A percentile compares a stretch with the other conserved stretches of the same genome.
phyloP scores from a whole-genome alignment of 1,140 invertebrate genomes.

The Maconellicoccus hirsutus region DNA sequence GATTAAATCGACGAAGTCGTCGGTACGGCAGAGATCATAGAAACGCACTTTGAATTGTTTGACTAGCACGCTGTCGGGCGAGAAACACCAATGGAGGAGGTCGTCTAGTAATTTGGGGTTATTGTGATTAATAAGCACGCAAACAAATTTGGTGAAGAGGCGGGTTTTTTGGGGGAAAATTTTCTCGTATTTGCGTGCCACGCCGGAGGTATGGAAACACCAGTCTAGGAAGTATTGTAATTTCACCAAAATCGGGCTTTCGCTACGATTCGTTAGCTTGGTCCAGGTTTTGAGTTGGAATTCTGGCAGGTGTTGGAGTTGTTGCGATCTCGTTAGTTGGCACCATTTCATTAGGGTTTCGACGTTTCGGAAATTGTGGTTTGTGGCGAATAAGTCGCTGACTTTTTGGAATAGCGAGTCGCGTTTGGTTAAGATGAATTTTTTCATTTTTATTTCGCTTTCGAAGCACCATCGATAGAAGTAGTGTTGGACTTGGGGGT shows the following conservation, averaged over 20 bases:
- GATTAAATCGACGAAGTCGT: background rate
- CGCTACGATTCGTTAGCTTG: background rate
- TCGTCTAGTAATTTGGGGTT: background rate
- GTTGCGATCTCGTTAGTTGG: background rate
- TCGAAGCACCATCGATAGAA: background rate
- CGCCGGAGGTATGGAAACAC: background rate
- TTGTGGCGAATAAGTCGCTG: background rate
- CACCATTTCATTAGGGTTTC: background rate
- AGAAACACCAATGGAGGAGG: background rate
- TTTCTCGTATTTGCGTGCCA: background rate
- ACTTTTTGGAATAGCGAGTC: background rate
- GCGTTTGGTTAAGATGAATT: background rate
- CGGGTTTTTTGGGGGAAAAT: background rate
- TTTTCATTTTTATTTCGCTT: background rate
- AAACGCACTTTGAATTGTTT: background rate
- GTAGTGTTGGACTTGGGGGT: background rate
- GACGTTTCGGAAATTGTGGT: background rate
- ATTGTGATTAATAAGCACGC: background rate
- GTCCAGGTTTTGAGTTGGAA: background rate
- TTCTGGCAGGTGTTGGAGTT: background rate
- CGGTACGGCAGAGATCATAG: background rate
- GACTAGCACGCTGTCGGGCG: background rate
- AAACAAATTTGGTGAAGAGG: background rate
- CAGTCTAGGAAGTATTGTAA: background rate
- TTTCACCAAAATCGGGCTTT: too few relatives aligned